Evolutionary conservation across 2,113 vertebrate genomes (phyloP), one percentile per base, ranked within the genome.

Genomic region (Mastomys coucha): DNA sequence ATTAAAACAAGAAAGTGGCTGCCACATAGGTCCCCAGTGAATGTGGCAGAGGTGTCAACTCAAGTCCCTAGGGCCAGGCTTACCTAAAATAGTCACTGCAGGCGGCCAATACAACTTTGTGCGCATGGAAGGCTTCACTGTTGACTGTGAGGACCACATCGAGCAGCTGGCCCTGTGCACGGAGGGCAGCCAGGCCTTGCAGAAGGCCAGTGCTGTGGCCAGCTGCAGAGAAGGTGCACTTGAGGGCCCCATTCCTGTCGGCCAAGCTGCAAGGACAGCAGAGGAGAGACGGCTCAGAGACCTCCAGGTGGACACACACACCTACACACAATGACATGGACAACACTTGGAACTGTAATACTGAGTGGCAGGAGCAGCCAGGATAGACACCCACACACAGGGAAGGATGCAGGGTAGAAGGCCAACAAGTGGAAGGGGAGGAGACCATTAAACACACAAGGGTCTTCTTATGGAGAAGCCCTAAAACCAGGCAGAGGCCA

Each of bases 1-100:
- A n/a, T 10, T 86, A 76, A 75, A 63, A 49, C 8, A 82, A 72
- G 22, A 49, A 53, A 45, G 49, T 87, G 65, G 65, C 45, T 87
- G 5, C 33, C 45, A 87, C 65, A 51, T 12, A 24, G 9, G 63
- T 69, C 16, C 85, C 60, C 60, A 20, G 31, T 69, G 67, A 69
- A 36, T 5, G 5, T 4, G 33, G 65, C 85, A 69, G 84, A 67
- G 20, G 65, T 11, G 58, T 45, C 8, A 65, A 85, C 16, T 77
- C 45, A 31, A 19, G 89, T 26, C 78, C 91, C 89, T 33, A 65
- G 6, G 1, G 49, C 67, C 4, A 49, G 19, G 73, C 98, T 98
- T 98, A 99, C 99, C 99, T 99, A 99, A 99, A 99, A 98, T 99
- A 99, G 98, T 99, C 99, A 93, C 99, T 99, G 99, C 99, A 99